These are phyloP conservation scores for Peromyscus melanophrys DNA, from an alignment of 2,797 vertebrate species.

Conservation along the genomic window DNA sequence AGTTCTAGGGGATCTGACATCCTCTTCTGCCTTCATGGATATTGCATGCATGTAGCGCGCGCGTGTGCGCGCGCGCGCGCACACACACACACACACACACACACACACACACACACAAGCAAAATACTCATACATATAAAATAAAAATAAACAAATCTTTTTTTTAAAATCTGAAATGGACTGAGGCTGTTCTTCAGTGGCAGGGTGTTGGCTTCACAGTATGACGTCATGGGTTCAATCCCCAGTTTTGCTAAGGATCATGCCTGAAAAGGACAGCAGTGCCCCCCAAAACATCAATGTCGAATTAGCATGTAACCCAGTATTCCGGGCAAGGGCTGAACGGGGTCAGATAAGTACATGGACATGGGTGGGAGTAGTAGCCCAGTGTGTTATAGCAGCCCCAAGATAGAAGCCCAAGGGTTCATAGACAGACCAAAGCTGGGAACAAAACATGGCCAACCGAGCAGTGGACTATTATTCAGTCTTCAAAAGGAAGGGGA, in stretches of 20 bases:
- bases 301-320: neutral
- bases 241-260: neutral
- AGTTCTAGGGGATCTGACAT: neutral
- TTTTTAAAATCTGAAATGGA: neutral
- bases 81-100: too few species aligned
- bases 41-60: neutral
- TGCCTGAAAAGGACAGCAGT: neutral
- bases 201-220: neutral
- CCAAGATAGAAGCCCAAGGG: too few species aligned
- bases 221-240: neutral
- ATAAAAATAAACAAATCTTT: neutral
- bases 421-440: fast-evolving
- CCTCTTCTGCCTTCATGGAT: too few species aligned
- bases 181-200: neutral
- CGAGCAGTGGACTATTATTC: neutral
- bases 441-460: fast-evolving
- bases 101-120: neutral
- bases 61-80: too few species aligned
- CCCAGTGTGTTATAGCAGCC: neutral
- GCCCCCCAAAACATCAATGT: neutral
- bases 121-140: neutral
- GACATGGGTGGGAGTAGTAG: too few species aligned
- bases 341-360: neutral
- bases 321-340: neutral
- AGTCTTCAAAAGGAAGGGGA: neutral